Conservation (phyloP, 2,888 invertebrate species). For the Syrista parreyssii region DNA sequence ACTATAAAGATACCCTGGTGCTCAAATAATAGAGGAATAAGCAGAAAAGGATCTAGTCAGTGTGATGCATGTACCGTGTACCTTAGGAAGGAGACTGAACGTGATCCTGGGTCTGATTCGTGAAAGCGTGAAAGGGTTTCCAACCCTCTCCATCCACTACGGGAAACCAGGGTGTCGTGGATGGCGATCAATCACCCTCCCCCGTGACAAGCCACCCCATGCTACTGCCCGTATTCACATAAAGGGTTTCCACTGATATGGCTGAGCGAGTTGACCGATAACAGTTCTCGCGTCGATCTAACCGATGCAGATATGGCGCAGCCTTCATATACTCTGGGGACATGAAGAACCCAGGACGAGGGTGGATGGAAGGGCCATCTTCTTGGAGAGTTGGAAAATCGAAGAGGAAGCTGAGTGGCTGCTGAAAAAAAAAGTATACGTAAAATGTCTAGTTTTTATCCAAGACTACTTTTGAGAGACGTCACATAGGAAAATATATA, state of each 20-base stretch:
- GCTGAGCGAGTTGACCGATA: slow-evolving; percentile 32
- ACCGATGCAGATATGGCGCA: background rate
- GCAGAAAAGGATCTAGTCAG: slow-evolving; percentile 26
- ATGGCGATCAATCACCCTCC: slow-evolving; percentile 59
- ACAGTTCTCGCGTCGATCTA: slow-evolving; percentile 24
- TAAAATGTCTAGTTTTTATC: background rate
- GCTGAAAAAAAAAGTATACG: background rate
- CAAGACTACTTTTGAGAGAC: background rate
- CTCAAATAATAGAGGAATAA: slow-evolving; percentile 7
- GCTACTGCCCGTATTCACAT: slow-evolving; percentile 37
- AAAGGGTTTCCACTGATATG: slow-evolving; percentile 44
- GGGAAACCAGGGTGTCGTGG: slow-evolving; percentile 52
- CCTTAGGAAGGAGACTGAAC: slow-evolving; percentile 40
- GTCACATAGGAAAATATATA: too few relatives aligned
- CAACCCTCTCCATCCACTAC: slow-evolving; percentile 39
- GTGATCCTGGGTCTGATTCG: slow-evolving; percentile 59
- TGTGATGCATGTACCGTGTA: slow-evolving; percentile 44
- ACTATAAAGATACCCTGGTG: background rate
- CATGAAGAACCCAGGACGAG: background rate
- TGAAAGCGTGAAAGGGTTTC: slow-evolving; percentile 59
- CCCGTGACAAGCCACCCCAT: slow-evolving; percentile 30
- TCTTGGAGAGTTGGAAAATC: slow-evolving; percentile 20
- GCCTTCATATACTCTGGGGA: background rate
- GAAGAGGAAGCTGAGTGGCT: background rate
- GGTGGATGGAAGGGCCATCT: slow-evolving; percentile 5